phyloP scores from a whole-genome alignment of 2,797 vertebrate species.

The Danio jaintianensis region DNA sequence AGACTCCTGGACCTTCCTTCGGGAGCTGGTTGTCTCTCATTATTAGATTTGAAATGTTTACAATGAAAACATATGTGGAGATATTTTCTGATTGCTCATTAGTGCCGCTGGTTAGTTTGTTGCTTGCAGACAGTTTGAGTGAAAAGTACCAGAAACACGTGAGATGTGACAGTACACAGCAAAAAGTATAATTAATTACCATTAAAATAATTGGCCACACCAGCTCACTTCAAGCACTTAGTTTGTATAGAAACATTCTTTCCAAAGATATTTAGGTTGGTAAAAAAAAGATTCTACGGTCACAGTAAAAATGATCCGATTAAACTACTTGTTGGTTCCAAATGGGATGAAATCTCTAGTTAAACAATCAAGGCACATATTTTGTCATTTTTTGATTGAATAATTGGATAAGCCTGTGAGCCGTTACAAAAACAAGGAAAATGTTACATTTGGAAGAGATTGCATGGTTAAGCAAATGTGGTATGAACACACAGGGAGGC shows the following conservation, averaged over 20 bases:
- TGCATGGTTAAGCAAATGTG: constrained; percentile 23
- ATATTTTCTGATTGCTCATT: too few relatives aligned
- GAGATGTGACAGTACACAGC: too few relatives aligned
- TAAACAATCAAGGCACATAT: neutral
- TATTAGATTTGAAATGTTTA: too few relatives aligned
- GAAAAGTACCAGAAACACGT: too few relatives aligned
- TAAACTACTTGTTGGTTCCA: neutral
- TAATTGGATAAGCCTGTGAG: constrained; percentile 5
- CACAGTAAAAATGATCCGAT: neutral
- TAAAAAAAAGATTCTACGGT: neutral
- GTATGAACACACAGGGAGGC: constrained; percentile 51
- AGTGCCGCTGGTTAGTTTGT: too few relatives aligned
- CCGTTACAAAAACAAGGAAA: constrained; percentile 10
- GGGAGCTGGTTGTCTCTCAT: too few relatives aligned
- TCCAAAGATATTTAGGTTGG: neutral
- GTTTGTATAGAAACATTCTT: neutral
- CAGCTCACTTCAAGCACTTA: too few relatives aligned
- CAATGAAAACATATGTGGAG: too few relatives aligned
- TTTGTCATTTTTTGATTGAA: neutral
- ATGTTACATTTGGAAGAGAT: constrained; percentile 45
- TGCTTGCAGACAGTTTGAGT: too few relatives aligned
- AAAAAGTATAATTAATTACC: too few relatives aligned
- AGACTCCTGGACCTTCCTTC: too few relatives aligned
- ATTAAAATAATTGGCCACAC: too few relatives aligned
- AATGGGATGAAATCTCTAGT: neutral